Conservation (phyloP, 2,888 invertebrate species). For the Anaspis maculata region DNA sequence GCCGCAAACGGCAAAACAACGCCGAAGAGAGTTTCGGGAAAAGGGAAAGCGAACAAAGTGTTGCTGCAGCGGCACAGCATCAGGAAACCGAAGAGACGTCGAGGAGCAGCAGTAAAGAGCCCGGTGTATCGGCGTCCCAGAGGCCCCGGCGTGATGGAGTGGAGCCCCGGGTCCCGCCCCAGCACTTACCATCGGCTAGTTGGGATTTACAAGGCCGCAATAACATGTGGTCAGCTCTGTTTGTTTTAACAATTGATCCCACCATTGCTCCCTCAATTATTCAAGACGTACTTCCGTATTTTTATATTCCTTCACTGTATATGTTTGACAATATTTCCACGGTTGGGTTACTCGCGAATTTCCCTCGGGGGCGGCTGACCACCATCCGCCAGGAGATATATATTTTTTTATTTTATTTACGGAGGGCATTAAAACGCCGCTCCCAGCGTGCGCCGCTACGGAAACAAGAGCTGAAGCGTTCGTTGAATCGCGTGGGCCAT, state of each 20-base stretch:
- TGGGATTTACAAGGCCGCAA: conserved; percentile 34
- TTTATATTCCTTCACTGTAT: conserved; percentile 18
- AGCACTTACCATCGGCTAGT: conserved; percentile 33
- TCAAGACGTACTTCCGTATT: conserved; percentile 21
- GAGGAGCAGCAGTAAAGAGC: conserved; percentile 28
- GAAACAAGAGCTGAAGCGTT: too few relatives aligned
- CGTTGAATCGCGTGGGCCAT: too few relatives aligned
- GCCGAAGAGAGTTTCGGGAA: conserved; percentile 19
- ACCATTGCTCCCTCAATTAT: conserved; percentile 31
- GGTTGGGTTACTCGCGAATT: conserved; percentile 18
- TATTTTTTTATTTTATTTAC: conserved; percentile 11
- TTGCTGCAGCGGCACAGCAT: too few relatives aligned
- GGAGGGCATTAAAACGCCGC: conserved; percentile 7
- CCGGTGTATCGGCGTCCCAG: conserved; percentile 24
- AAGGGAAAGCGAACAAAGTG: conserved; percentile 26
- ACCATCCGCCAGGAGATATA: conserved; percentile 10
- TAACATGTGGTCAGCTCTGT: conserved; percentile 31
- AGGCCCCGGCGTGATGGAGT: conserved; percentile 32
- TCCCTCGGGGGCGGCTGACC: conserved; percentile 12
- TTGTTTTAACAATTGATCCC: conserved; percentile 35
- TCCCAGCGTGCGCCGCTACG: too few relatives aligned
- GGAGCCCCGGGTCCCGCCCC: conserved; percentile 30
- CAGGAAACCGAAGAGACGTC: too few relatives aligned
- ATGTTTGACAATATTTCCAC: conserved; percentile 22
- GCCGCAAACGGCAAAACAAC: background rate